Evolutionary conservation across 2,888 invertebrate species (phyloP).

Genomic region (Isoperla grammatica): DNA sequence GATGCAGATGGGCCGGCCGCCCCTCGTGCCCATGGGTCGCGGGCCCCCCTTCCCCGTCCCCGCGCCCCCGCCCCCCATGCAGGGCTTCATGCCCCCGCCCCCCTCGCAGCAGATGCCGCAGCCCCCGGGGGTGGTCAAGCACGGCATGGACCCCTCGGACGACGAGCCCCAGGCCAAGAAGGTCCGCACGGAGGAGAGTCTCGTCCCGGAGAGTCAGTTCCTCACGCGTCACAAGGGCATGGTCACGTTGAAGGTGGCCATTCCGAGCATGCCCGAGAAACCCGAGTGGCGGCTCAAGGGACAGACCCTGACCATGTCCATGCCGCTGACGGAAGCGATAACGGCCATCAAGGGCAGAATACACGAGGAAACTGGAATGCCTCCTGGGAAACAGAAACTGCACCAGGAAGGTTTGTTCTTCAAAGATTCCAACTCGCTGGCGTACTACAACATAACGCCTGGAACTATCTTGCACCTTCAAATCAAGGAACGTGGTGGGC

Average conservation of each 20-base stretch:
- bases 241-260: constrained; percentile 72
- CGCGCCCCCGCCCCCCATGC: constrained; percentile 41
- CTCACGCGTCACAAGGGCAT: constrained; percentile 57
- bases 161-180: constrained; percentile 88
- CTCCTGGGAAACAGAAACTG: constrained; percentile 94
- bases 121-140: constrained; percentile 47
- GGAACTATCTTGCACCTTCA: constrained; percentile 81
- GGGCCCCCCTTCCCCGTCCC: constrained; percentile 28
- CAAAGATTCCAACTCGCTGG: constrained; percentile 92
- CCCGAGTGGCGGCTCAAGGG: constrained; percentile 94
- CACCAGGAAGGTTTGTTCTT: constrained; percentile 96
- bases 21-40: constrained; percentile 44
- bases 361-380: constrained; percentile 83
- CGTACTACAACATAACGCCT: constrained; percentile 90
- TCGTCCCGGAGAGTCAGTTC: constrained; percentile 85
- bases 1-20: constrained; percentile 55
- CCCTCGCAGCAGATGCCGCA: constrained; percentile 38
- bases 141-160: constrained; percentile 49
- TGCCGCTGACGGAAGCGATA: constrained; percentile 74
- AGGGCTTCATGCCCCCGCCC: constrained; percentile 43
- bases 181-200: constrained; percentile 83
- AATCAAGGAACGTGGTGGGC: constrained; percentile 94
- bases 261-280: constrained; percentile 82
- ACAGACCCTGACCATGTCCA: constrained; percentile 70
- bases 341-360: constrained; percentile 82